Evolutionary conservation across 2,797 vertebrate genomes (phyloP).

Genomic region (Clarias laeviceps): DNA sequence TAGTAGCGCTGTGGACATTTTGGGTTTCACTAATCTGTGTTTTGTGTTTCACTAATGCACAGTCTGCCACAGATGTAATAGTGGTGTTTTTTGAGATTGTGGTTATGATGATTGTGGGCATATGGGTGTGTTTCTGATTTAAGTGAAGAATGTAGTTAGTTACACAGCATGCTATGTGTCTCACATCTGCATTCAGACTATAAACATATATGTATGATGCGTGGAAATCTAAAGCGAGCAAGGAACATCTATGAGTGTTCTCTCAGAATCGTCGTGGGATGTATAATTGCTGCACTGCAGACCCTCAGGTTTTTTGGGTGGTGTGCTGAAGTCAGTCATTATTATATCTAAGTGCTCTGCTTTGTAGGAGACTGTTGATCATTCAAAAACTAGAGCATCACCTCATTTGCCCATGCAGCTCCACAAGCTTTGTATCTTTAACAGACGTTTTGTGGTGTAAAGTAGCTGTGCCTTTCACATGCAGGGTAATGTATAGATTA

Average conservation of each 20-base stretch:
- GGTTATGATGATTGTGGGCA: no score
- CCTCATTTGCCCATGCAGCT: neutral
- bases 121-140: neutral
- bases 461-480: neutral
- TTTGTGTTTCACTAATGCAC: neutral
- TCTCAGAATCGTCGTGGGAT: neutral
- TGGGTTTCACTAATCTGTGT: neutral
- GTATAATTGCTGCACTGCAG: neutral
- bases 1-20: neutral
- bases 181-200: neutral
- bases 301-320: neutral
- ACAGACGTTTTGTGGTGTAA: neutral
- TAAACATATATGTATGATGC: neutral
- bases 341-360: neutral
- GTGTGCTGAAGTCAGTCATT: neutral
- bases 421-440: neutral
- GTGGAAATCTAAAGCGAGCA: neutral
- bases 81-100: no score
- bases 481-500: neutral
- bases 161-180: neutral
- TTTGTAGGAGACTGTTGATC: neutral
- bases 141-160: neutral
- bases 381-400: neutral
- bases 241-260: neutral
- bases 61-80: neutral